Base-by-base conservation (phyloP, 2,113 vertebrate genomes). In the Strix uralensis region DNA sequence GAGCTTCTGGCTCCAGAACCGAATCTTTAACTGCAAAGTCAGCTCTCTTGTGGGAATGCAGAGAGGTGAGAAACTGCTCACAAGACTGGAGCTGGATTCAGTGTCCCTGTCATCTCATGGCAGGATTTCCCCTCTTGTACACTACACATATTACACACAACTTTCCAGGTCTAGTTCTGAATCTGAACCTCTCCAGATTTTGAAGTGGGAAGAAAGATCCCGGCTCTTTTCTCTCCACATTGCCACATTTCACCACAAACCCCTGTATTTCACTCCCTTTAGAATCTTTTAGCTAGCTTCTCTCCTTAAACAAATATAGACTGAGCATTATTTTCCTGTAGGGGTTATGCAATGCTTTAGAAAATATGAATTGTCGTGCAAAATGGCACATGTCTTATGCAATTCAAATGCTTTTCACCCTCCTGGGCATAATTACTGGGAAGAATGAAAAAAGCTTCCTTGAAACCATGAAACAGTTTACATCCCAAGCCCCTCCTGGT, bases 351-450 rank as follows among this genome's bases (percentile, higher is more conserved):
- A 92, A 90, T 70, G 70, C 81, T 73, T 85, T 85, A 67, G 73
- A 52, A 87, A 89, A 96, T 89, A 87, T 36, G 58, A 95, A 92
- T 88, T 95, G 88, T 73, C 88, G 85, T 96, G 92, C 87, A 95
- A 92, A 92, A 66, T 91, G 83, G 80, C 66, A 93, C 81, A 63
- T 73, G 84, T 94, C 93, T 75, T 86, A 59, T 27, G 81, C 38
- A 94, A 92, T 96, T 82, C 94, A 87, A 94, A 77, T 72, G 93
- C 70, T 96, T 87, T 85, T 81, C 80, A 52, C n/a, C 81, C 93
- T 91, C 88, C 95, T 93, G 92, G 90, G 94, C 86, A 83, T 97
- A 92, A 96, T 96, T 96, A 92, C 69, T 34, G 80, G 47, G 62
- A 74, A 91, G 69, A 90, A 95, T 30, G 46, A 79, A 81, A 72